Evolutionary conservation across 1,140 invertebrate genomes (phyloP).

Genomic region (Daktulosphaira vitifoliae): DNA sequence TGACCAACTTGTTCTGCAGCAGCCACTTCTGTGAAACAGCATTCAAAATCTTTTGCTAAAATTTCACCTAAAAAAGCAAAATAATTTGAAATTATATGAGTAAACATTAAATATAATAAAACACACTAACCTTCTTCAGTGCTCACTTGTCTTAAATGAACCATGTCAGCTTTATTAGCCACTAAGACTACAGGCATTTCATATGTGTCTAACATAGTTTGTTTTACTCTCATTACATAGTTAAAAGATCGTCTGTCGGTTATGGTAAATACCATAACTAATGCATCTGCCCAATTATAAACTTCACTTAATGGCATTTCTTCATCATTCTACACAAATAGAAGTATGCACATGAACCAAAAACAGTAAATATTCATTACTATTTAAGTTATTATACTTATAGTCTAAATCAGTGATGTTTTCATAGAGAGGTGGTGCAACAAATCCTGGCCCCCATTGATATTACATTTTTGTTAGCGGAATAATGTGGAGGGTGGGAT

Average conservation of each 20-base stretch:
- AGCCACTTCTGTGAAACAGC: conserved; percentile 78
- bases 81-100: too few relatives aligned
- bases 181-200: conserved; percentile 68
- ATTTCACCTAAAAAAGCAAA: conserved; percentile 55
- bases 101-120: too few relatives aligned
- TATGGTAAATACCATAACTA: conserved; percentile 83
- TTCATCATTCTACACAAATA: conserved; percentile 49
- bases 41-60: conserved; percentile 76
- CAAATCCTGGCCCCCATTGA: too few relatives aligned
- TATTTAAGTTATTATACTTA: too few relatives aligned
- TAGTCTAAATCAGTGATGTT: too few relatives aligned
- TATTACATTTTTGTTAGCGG: too few relatives aligned
- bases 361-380: too few relatives aligned
- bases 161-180: conserved; percentile 87
- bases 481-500: too few relatives aligned
- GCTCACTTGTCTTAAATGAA: conserved; percentile 80
- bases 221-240: conserved; percentile 65
- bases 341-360: too few relatives aligned
- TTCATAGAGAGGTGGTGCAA: too few relatives aligned
- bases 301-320: conserved; percentile 67
- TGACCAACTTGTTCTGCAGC: conserved; percentile 73
- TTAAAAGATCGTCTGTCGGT: conserved; percentile 79
- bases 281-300: conserved; percentile 79
- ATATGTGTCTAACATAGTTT: conserved; percentile 53
- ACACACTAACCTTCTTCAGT: conserved; percentile 59